These are phyloP conservation scores for Cephus runcator DNA, from an alignment of 2,888 invertebrate genomes.

Conservation along the genomic window DNA sequence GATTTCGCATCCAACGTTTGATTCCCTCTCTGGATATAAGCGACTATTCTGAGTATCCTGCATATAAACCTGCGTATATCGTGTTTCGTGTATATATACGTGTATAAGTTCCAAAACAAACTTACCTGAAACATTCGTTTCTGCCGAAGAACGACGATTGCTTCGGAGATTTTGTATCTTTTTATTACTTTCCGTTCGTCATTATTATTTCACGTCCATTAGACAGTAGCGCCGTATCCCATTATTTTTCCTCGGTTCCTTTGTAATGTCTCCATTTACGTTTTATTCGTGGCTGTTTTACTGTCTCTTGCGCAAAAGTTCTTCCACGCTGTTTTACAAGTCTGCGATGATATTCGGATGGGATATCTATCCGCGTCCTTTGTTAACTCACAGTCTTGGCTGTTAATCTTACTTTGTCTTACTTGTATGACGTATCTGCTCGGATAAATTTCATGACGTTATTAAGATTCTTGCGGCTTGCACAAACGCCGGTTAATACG, in stretches of 20 bases:
- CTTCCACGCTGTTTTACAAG: neutral
- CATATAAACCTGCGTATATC: neutral
- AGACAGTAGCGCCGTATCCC: neutral
- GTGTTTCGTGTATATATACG: neutral
- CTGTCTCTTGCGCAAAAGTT: neutral
- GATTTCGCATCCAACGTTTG: slow-evolving; percentile 56
- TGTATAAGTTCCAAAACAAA: neutral
- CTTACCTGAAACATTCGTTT: neutral
- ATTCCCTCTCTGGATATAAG: slow-evolving; percentile 55
- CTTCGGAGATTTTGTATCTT: neutral
- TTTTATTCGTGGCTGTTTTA: neutral
- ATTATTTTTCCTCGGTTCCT: neutral
- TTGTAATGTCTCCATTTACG: no score
- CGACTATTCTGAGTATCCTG: neutral
- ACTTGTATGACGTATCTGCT: neutral
- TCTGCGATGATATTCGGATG: neutral
- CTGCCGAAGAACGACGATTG: neutral
- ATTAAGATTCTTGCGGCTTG: slow-evolving; percentile 2
- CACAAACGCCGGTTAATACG: neutral
- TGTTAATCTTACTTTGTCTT: neutral
- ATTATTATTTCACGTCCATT: neutral
- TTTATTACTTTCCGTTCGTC: neutral
- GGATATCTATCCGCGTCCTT: neutral
- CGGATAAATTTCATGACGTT: neutral
- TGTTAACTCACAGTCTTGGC: neutral